A percentile compares a stretch with the other conserved stretches of the same genome.
These are phyloP conservation scores for Guaruba guarouba DNA, from an alignment of 2,113 vertebrate species.

Conservation along the genomic window DNA sequence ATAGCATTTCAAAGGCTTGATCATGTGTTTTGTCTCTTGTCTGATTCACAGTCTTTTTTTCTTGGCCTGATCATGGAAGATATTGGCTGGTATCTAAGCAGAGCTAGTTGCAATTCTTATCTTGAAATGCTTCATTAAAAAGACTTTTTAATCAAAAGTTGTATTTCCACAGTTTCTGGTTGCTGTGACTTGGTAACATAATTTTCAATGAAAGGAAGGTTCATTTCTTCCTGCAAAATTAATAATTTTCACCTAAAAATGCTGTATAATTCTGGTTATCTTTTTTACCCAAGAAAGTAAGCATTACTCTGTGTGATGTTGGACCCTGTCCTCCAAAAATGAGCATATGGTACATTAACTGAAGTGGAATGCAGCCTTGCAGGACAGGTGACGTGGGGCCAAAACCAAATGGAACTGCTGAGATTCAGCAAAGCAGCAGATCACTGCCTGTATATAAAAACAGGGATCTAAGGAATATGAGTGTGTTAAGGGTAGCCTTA, in stretches of 20 bases:
- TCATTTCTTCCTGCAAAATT: not conserved
- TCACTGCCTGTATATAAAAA: not conserved
- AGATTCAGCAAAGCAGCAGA: not conserved
- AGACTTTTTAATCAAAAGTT: not conserved
- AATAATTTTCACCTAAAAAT: not conserved
- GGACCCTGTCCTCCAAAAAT: not conserved
- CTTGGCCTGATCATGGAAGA: not conserved
- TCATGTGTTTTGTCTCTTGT: not conserved
- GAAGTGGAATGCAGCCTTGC: not conserved
- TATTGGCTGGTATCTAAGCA: not conserved
- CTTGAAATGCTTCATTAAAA: not conserved
- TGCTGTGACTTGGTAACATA: not conserved
- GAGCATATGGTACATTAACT: fast-evolving
- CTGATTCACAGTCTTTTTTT: not conserved
- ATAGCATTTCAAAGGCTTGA: not conserved
- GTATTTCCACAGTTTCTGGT: not conserved
- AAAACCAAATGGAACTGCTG: not conserved
- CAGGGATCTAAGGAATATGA: not conserved
- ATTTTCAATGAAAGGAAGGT: not conserved
- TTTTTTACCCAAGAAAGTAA: not conserved
- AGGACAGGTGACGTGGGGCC: not conserved
- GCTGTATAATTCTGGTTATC: not conserved
- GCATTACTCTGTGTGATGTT: not conserved
- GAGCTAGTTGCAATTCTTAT: not conserved
- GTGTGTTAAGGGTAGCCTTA: fast-evolving